phyloP scores from a whole-genome alignment of 2,797 vertebrate species.

The Hydrocynus forskahlii region DNA sequence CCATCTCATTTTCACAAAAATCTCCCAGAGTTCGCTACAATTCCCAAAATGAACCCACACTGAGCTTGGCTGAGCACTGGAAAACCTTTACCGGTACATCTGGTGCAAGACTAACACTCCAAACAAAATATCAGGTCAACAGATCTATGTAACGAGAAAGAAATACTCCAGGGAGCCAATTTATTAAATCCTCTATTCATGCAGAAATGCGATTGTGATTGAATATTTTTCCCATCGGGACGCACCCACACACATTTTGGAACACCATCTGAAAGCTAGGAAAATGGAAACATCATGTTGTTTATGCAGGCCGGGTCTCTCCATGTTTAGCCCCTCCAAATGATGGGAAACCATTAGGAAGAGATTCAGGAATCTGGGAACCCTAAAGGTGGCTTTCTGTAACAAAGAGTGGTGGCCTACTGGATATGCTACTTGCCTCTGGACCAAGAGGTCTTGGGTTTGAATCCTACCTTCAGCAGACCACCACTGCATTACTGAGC shows the following conservation, averaged over 20 bases:
- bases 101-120: constrained; percentile 1
- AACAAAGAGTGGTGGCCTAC: neutral
- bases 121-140: constrained; percentile 34
- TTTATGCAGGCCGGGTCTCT: constrained; percentile 21
- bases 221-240: constrained; percentile 33
- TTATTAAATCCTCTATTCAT: constrained; percentile 45
- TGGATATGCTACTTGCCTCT: no score
- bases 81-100: constrained; percentile 8
- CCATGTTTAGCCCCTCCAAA: neutral
- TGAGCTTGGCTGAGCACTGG: neutral
- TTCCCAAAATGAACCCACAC: constrained; percentile 6
- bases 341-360: constrained; percentile 44
- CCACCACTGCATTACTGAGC: no score
- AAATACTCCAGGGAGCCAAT: constrained; percentile 23
- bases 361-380: neutral
- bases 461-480: no score
- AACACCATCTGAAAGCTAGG: constrained; percentile 36
- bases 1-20: constrained; percentile 2
- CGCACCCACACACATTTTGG: constrained; percentile 44
- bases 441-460: no score
- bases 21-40: constrained; percentile 9
- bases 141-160: constrained; percentile 37
- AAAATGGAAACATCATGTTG: constrained; percentile 46
- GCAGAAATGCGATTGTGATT: constrained; percentile 34
- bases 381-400: constrained; percentile 4